Conservation (phyloP, 2,797 vertebrate genomes). For the Odontamblyopus lacepedii region DNA sequence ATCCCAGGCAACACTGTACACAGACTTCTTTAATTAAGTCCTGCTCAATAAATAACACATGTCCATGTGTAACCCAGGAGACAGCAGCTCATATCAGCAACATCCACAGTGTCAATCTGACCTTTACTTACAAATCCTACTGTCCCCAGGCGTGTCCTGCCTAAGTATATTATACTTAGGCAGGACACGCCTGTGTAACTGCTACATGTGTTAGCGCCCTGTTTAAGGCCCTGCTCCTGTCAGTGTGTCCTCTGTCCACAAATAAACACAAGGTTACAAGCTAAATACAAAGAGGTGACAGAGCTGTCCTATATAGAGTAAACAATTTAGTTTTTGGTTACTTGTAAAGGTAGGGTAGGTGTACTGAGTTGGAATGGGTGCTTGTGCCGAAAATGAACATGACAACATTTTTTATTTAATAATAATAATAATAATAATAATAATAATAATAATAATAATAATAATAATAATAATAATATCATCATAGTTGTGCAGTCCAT, state of each 20-base stretch:
- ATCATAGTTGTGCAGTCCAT: too few species aligned
- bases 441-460: too few species aligned
- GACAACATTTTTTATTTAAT: too few species aligned
- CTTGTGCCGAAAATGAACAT: too few species aligned
- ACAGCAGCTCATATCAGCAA: conserved; percentile 1
- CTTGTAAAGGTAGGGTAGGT: too few species aligned
- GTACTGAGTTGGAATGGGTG: too few species aligned
- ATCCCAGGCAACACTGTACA: conserved; percentile 51
- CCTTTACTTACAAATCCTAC: neutral
- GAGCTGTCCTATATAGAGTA: conserved; percentile 8
- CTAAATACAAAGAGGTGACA: too few species aligned
- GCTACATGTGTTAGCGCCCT: conserved; percentile 21
- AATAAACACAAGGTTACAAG: neutral
- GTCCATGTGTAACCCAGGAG: conserved; percentile 47
- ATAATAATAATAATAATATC: too few species aligned
- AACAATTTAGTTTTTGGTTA: too few species aligned
- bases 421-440: too few species aligned
- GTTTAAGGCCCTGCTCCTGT: conserved; percentile 23
- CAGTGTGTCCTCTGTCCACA: conserved; percentile 2
- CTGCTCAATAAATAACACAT: conserved; percentile 56
- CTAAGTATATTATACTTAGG: conserved; percentile 15
- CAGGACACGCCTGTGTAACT: too few species aligned
- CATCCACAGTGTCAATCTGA: too few species aligned
- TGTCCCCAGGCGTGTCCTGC: conserved; percentile 27
- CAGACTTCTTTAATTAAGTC: conserved; percentile 68